Evolutionary conservation across 1,140 invertebrate genomes (phyloP), one percentile per base, ranked within the genome.

Genomic region (Aphaenogaster rudis): DNA sequence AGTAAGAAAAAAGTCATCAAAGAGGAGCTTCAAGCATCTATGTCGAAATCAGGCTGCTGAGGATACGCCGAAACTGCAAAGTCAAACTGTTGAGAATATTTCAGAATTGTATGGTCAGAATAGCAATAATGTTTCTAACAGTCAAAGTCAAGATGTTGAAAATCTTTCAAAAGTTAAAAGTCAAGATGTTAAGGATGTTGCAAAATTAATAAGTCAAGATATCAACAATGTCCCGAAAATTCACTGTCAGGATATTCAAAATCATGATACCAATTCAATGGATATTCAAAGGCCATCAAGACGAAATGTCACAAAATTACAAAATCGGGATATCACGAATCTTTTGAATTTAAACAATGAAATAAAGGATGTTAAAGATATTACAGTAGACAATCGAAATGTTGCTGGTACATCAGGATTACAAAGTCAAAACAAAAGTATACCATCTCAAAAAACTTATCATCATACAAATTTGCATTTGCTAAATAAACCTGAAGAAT

Each of bases 1-100:
- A 63, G 11, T 61, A 28, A 86, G 91, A 80, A 90, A 21, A 87
- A 86, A 87, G 39, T 74, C 57, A n/a, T 9, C 50, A 9, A 87
- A 89, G 21, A 72, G 7, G 33, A 88, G 15, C 0, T 13, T 61
- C 9, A 21, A 64, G 6, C 28, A n/a, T 79, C 15, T 21, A 50
- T 13, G 9, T 79, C 42, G 3, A 66, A 36, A 50, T 64, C 76
- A 50, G 2, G 7, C 33, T 79, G 11, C 21, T 13, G 45, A 66
- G 50, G 11, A 39, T 79, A 15, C 21, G 9, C 17, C 17, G 3
- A 48, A 64, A 13, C 3, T 79, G 21, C 77, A 79, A 48, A 9
- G 45, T 66, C 42, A 13, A 66, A 66, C 17, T 79, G 28, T 63
- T 1, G 28, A 36, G 8, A 33, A 48, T 48, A 39, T 50, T 66